phyloP scores from a whole-genome alignment of 2,113 vertebrate genomes.

The Hylia prasina region DNA sequence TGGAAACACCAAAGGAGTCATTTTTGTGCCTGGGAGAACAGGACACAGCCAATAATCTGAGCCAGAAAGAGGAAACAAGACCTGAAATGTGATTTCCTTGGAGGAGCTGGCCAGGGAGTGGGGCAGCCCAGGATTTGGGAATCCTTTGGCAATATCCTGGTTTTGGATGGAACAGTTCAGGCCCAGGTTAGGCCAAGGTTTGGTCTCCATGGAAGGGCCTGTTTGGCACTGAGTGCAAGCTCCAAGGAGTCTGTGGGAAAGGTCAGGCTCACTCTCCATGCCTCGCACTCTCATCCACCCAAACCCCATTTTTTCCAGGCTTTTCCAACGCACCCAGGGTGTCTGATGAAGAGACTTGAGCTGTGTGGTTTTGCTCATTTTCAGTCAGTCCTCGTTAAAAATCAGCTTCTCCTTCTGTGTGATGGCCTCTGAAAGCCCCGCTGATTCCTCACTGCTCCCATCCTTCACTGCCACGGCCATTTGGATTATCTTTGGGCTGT shows the following conservation, averaged over 20 bases:
- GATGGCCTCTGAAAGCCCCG: background rate
- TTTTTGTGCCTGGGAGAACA: background rate
- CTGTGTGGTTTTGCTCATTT: background rate
- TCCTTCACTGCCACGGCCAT: background rate
- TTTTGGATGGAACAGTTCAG: background rate
- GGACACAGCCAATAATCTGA: background rate
- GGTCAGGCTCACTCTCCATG: background rate
- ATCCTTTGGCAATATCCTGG: background rate
- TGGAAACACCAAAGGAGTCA: background rate
- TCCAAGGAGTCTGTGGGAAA: background rate
- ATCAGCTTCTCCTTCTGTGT: background rate
- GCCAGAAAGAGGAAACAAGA: background rate
- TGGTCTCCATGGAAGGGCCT: too few species aligned
- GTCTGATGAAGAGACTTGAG: background rate
- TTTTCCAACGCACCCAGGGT: rapidly evolving
- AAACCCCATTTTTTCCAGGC: background rate
- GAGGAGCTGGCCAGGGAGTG: background rate
- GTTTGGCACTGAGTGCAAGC: background rate
- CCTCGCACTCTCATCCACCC: background rate
- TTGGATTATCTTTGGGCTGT: background rate
- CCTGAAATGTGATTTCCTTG: background rate
- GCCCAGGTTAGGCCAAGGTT: rapidly evolving
- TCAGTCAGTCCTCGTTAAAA: background rate
- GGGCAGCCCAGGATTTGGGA: background rate
- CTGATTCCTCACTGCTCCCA: conserved; percentile 7